Conservation (phyloP, 2,888 invertebrate genomes). For the Darwinula stevensoni region DNA sequence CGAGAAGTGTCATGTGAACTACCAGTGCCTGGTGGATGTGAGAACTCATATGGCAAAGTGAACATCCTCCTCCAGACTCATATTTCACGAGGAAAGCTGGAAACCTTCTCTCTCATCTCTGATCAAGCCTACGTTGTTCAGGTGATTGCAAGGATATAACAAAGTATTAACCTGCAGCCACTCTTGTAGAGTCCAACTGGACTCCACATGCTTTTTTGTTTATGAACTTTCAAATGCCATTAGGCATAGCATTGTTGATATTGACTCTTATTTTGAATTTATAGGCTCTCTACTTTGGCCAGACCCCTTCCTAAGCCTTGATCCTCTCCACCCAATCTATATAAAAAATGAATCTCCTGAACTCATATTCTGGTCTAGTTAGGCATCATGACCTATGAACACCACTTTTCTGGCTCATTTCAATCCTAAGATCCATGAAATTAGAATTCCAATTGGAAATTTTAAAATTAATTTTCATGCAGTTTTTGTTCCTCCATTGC, state of each 20-base stretch:
- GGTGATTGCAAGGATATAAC: slow-evolving; percentile 20
- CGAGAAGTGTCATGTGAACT: slow-evolving; percentile 40
- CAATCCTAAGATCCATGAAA: too few relatives aligned
- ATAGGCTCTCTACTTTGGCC: too few relatives aligned
- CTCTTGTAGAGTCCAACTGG: slow-evolving; percentile 3
- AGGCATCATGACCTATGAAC: too few relatives aligned
- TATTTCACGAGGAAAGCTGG: slow-evolving; percentile 47
- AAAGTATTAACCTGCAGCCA: background rate
- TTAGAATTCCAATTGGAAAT: too few relatives aligned
- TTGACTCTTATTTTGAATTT: too few relatives aligned
- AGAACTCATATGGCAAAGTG: slow-evolving; percentile 76
- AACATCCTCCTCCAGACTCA: slow-evolving; percentile 76
- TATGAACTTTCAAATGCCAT: background rate
- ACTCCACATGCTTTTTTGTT: background rate
- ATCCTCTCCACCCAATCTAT: too few relatives aligned
- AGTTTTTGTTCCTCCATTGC: too few relatives aligned
- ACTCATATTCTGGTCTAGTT: too few relatives aligned
- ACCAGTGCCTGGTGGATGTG: slow-evolving; percentile 45
- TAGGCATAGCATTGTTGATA: background rate
- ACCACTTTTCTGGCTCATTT: too few relatives aligned
- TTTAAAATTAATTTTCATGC: too few relatives aligned
- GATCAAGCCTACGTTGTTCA: slow-evolving; percentile 68
- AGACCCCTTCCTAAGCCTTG: too few relatives aligned
- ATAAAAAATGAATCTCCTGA: too few relatives aligned
- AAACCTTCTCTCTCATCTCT: slow-evolving; percentile 55